Percentiles rank a stretch among this genome's conserved stretches.
Conservation (phyloP, 2,113 vertebrate species). For the Mormyrus iriodes region DNA sequence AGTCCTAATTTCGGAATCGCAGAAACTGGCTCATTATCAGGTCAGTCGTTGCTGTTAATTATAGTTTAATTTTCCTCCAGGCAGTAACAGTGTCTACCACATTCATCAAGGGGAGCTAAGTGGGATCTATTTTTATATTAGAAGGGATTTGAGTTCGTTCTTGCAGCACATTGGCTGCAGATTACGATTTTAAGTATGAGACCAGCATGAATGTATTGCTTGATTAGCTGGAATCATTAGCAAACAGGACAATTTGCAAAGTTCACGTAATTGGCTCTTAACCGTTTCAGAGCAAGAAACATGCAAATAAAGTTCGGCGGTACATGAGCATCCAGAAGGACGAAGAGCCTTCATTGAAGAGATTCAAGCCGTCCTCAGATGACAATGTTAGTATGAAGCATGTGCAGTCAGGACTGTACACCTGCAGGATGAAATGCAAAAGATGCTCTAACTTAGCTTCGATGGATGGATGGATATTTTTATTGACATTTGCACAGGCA, state of each 20-base stretch:
- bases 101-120: not conserved
- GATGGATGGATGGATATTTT: too few relatives aligned
- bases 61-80: not conserved
- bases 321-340: slow-evolving; percentile 75
- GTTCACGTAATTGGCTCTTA: not conserved
- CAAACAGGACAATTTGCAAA: not conserved
- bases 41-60: slow-evolving; percentile 52
- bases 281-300: slow-evolving; percentile 87
- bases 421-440: not conserved
- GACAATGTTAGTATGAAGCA: slow-evolving; percentile 43
- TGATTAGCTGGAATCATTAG: not conserved
- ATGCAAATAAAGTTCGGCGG: slow-evolving; percentile 88
- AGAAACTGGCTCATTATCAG: slow-evolving; percentile 96
- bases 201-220: not conserved
- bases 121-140: not conserved
- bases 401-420: not conserved
- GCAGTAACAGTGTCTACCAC: not conserved
- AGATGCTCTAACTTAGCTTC: not conserved
- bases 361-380: slow-evolving; percentile 43
- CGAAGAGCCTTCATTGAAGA: slow-evolving; percentile 58
- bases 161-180: not conserved
- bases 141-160: not conserved
- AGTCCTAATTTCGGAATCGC: slow-evolving; percentile 89
- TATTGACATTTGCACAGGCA: too few relatives aligned
- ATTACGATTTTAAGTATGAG: not conserved